Conservation (phyloP, 1,140 invertebrate species). For the Drosophila novamexicana region DNA sequence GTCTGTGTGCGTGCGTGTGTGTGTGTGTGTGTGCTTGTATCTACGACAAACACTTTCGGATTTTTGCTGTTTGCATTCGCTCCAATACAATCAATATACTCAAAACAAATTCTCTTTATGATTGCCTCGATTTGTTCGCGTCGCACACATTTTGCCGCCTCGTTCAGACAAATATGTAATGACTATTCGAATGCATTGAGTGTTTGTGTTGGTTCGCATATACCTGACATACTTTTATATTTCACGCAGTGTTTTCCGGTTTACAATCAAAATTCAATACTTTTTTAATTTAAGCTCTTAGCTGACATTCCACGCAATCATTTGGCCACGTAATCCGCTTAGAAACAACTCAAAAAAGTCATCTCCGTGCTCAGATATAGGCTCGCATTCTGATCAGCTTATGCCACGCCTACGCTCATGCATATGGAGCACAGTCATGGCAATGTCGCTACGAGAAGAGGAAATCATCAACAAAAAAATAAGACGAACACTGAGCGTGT, state of each 20-base stretch:
- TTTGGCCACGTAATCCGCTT: slow-evolving; percentile 62
- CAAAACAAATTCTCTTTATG: slow-evolving; percentile 42
- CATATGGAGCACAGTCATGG: slow-evolving; percentile 16
- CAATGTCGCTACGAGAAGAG: slow-evolving; percentile 13
- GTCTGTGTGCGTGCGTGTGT: neutral
- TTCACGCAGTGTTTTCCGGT: neutral
- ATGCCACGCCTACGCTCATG: slow-evolving; percentile 33
- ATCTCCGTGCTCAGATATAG: slow-evolving; percentile 42
- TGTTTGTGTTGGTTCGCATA: neutral
- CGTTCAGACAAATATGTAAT: too few species aligned
- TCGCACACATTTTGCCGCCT: neutral
- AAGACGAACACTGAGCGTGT: slow-evolving; percentile 10
- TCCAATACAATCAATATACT: slow-evolving; percentile 52
- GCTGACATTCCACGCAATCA: slow-evolving; percentile 6
- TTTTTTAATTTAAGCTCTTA: neutral
- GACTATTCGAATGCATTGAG: neutral
- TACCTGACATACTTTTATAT: neutral
- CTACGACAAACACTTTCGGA: too few species aligned
- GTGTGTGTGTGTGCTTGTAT: too few species aligned
- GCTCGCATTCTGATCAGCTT: slow-evolving; percentile 42
- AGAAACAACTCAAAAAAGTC: slow-evolving; percentile 31
- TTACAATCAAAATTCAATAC: slow-evolving; percentile 12
- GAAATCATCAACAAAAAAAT: neutral
- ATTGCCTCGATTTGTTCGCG: neutral
- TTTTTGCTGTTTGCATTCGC: neutral